phyloP scores from a whole-genome alignment of 2,888 invertebrate species.

The Phymatocera aterrima region DNA sequence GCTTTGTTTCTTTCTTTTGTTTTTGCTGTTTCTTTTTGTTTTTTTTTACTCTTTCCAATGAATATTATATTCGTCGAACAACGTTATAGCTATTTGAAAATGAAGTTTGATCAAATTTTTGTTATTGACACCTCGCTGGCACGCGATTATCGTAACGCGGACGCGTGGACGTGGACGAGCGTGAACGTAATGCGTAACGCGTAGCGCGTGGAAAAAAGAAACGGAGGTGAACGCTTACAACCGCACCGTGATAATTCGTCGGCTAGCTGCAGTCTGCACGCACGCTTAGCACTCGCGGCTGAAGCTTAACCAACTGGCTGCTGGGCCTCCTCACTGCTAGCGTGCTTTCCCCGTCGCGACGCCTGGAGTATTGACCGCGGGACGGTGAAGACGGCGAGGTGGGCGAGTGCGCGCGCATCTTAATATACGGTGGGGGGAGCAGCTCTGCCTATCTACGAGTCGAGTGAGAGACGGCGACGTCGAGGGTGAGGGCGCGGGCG shows the following conservation, averaged over 20 bases:
- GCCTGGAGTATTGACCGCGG: constrained; percentile 72
- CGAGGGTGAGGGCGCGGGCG: neutral
- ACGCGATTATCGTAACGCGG: no score
- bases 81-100: no score
- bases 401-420: constrained; percentile 40
- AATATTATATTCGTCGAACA: no score
- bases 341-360: constrained; percentile 66
- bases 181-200: no score
- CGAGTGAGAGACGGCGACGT: neutral
- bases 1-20: no score
- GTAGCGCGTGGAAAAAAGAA: neutral
- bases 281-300: constrained; percentile 33
- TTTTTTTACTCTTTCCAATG: no score
- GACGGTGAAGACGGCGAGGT: constrained; percentile 54
- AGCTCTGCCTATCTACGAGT: neutral
- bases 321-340: constrained; percentile 48
- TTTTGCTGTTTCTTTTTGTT: no score
- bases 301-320: constrained; percentile 14
- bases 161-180: no score
- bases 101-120: no score
- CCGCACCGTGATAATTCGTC: constrained; percentile 9
- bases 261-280: constrained; percentile 39
- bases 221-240: neutral
- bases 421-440: neutral
- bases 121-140: no score